phyloP scores from a whole-genome alignment of 1,140 invertebrate species.

The Zophobas atratus region DNA sequence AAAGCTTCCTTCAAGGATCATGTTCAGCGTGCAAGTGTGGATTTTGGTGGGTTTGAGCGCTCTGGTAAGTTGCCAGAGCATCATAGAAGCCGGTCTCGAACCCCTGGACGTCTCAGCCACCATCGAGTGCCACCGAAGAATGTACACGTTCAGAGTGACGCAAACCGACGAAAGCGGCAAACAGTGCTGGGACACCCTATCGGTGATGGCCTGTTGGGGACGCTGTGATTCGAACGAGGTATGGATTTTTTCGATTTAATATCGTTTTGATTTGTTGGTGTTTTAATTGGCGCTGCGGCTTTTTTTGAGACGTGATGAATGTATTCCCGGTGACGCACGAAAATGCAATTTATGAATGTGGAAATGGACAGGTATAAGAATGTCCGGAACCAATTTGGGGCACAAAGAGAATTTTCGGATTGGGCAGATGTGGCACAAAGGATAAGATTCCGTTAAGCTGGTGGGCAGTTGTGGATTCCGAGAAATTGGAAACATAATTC shows the following conservation, averaged over 20 bases:
- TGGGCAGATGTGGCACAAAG: constrained; percentile 3
- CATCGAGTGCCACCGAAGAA: constrained; percentile 68
- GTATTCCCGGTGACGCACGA: neutral
- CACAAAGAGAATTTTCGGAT: constrained; percentile 14
- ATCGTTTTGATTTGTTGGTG: constrained; percentile 20
- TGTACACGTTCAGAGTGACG: constrained; percentile 70
- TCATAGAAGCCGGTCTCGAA: constrained; percentile 56
- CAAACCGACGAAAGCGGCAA: constrained; percentile 76
- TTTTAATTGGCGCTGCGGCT: constrained; percentile 2
- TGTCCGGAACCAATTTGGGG: neutral
- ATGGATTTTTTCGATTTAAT: constrained; percentile 56
- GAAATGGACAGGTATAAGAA: constrained; percentile 5
- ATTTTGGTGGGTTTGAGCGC: constrained; percentile 20
- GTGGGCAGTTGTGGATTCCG: no score
- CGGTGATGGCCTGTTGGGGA: constrained; percentile 86
- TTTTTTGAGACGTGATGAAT: constrained; percentile 18
- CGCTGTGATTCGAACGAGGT: constrained; percentile 87
- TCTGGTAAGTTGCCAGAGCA: constrained; percentile 44
- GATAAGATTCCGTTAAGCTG: neutral
- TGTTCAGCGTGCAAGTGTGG: constrained; percentile 15
- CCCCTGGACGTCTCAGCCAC: constrained; percentile 51
- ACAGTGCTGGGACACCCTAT: constrained; percentile 80
- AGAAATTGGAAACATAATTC: no score
- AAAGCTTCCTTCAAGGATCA: constrained; percentile 20
- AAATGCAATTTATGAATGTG: constrained; percentile 2